phyloP scores from a whole-genome alignment of 1,140 invertebrate genomes.

The Mercenaria mercenaria region DNA sequence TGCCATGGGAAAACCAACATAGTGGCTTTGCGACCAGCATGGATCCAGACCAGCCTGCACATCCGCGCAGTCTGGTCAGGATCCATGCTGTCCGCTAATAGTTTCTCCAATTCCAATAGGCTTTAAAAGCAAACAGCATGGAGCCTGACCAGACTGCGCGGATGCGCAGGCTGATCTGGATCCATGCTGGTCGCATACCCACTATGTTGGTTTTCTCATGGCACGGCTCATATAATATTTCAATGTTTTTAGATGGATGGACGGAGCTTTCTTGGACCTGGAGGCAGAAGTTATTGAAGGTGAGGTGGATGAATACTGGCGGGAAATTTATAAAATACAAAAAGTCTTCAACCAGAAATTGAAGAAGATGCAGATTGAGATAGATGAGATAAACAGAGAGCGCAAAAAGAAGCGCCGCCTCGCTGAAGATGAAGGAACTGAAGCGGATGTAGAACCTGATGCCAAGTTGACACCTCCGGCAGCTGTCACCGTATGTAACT shows the following conservation, averaged over 20 bases:
- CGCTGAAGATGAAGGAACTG: slow-evolving; percentile 89
- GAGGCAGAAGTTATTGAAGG: slow-evolving; percentile 87
- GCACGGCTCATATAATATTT: too few relatives aligned
- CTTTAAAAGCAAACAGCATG: too few relatives aligned
- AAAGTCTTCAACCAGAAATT: slow-evolving; percentile 93
- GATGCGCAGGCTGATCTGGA: too few relatives aligned
- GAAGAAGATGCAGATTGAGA: slow-evolving; percentile 84
- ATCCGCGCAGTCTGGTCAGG: too few relatives aligned
- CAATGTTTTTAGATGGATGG: slow-evolving; percentile 95
- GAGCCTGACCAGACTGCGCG: too few relatives aligned
- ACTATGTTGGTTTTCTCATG: too few relatives aligned
- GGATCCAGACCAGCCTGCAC: too few relatives aligned
- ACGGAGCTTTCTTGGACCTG: slow-evolving; percentile 95
- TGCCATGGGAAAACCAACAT: too few relatives aligned
- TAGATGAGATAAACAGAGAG: slow-evolving; percentile 83
- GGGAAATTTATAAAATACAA: slow-evolving; percentile 92
- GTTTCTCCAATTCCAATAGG: too few relatives aligned
- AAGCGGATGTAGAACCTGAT: slow-evolving; percentile 78
- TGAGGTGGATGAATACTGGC: slow-evolving; percentile 84
- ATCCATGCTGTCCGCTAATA: too few relatives aligned
- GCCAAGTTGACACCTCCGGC: slow-evolving; percentile 80
- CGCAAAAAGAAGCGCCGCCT: slow-evolving; percentile 84
- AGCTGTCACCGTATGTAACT: slow-evolving; percentile 82
- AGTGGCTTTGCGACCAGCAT: too few relatives aligned
- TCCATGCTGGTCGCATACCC: too few relatives aligned